A percentile compares a stretch with the other conserved stretches of the same genome.
phyloP scores from a whole-genome alignment of 2,888 invertebrate species.

The Cosmia pyralina region DNA sequence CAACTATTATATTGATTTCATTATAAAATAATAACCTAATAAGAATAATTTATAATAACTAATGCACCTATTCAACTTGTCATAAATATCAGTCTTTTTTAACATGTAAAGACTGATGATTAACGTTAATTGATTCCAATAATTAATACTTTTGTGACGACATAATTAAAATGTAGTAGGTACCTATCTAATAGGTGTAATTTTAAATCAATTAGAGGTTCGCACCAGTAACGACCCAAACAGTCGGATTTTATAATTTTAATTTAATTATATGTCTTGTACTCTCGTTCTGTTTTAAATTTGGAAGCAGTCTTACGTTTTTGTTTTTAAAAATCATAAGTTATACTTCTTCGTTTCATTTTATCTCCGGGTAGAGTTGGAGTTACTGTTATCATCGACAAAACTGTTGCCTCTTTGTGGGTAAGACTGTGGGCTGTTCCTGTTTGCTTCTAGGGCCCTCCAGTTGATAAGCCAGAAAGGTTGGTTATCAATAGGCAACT shows the following conservation, averaged over 20 bases:
- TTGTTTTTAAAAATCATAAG: not conserved
- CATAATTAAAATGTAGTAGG: not conserved
- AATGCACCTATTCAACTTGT: not conserved
- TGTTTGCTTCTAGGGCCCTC: slow-evolving; percentile 90
- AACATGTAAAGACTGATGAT: slow-evolving; percentile 21
- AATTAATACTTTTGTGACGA: slow-evolving; percentile 2
- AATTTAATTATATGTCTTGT: not conserved
- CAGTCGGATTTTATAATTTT: not conserved
- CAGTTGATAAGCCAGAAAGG: slow-evolving; percentile 94
- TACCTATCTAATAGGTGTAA: not conserved
- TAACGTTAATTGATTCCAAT: slow-evolving; percentile 9
- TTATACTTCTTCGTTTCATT: not conserved
- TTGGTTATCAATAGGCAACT: slow-evolving; percentile 85
- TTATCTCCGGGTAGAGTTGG: slow-evolving; percentile 19
- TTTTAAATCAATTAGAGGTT: slow-evolving; percentile 23
- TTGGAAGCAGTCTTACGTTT: slow-evolving; percentile 24
- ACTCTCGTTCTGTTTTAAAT: slow-evolving; percentile 10
- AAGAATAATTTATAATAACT: slow-evolving; percentile 3
- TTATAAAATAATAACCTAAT: not conserved
- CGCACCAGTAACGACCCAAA: not conserved
- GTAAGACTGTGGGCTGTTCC: slow-evolving; percentile 77
- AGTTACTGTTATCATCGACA: slow-evolving; percentile 47
- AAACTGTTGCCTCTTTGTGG: slow-evolving; percentile 73
- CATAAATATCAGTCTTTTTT: slow-evolving; percentile 40
- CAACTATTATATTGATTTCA: not conserved